Percentiles rank a stretch among this genome's conserved stretches.
phyloP scores from a whole-genome alignment of 1,140 invertebrate species.

The Orchestia grillus region DNA sequence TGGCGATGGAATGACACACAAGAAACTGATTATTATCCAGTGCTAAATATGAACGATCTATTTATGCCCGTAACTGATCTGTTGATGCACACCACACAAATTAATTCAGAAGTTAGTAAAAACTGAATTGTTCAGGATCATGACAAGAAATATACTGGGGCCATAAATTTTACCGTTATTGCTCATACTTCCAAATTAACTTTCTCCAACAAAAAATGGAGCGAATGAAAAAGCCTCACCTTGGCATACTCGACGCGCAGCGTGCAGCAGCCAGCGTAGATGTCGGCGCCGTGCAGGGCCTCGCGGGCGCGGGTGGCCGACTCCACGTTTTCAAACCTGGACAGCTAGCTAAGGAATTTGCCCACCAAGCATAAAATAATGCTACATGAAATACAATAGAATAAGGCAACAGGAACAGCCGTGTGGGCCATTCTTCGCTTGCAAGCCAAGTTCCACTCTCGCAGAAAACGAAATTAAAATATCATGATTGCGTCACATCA shows the following conservation, averaged over 20 bases:
- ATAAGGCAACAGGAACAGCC: slow-evolving; percentile 23
- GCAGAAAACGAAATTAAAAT: too few relatives aligned
- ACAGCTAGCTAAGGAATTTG: slow-evolving; percentile 73
- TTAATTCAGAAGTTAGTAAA: too few relatives aligned
- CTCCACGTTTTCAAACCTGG: slow-evolving; percentile 92
- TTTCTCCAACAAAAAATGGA: neutral
- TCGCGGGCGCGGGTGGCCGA: slow-evolving; percentile 95
- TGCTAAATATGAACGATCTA: too few relatives aligned
- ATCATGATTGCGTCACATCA: too few relatives aligned
- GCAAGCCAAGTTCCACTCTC: too few relatives aligned
- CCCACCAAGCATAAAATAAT: neutral
- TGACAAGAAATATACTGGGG: too few relatives aligned
- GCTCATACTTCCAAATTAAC: neutral
- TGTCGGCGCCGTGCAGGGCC: slow-evolving; percentile 95
- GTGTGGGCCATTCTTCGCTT: slow-evolving; percentile 5
- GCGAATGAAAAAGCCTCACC: slow-evolving; percentile 75
- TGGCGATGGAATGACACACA: too few relatives aligned
- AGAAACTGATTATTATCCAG: too few relatives aligned
- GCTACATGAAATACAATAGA: neutral
- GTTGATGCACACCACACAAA: too few relatives aligned
- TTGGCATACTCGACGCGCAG: slow-evolving; percentile 99
- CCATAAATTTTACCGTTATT: neutral
- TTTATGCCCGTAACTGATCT: too few relatives aligned
- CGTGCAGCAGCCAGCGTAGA: slow-evolving; percentile 99
- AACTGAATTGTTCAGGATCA: too few relatives aligned